phyloP scores from a whole-genome alignment of 2,113 vertebrate species.

The Setophaga coronata region DNA sequence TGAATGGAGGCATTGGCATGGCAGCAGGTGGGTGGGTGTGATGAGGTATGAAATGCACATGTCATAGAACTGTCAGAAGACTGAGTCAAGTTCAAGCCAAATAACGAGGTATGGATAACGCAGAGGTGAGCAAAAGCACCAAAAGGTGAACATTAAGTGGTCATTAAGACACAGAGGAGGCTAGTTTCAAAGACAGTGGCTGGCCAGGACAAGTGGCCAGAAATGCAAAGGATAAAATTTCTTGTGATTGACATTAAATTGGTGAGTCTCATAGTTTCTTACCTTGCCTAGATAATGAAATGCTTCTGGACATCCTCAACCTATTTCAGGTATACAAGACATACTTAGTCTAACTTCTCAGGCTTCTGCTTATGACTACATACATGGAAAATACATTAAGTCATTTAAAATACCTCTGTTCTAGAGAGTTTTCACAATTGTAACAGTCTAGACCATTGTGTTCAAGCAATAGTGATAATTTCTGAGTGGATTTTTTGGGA shows the following conservation, averaged over 20 bases:
- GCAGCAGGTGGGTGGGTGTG: constrained; percentile 28
- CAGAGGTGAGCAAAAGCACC: background rate
- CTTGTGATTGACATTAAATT: background rate
- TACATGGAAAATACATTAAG: background rate
- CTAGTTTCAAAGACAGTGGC: background rate
- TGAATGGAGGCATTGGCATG: background rate
- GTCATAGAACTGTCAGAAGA: background rate
- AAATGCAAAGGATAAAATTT: background rate
- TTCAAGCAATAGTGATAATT: background rate
- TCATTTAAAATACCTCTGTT: background rate
- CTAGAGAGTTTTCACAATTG: background rate
- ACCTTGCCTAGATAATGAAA: background rate
- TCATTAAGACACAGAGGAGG: background rate
- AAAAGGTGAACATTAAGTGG: background rate
- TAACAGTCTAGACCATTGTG: background rate
- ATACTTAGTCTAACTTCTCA: background rate
- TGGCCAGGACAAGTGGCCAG: background rate
- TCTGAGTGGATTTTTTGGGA: background rate
- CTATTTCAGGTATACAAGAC: background rate
- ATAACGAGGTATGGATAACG: background rate
- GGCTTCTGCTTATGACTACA: background rate
- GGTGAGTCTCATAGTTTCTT: background rate
- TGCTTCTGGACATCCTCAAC: background rate
- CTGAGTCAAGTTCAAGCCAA: background rate
- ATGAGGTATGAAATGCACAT: background rate